Conservation (phyloP, 2,888 invertebrate genomes). For the Hypomecis punctinalis region DNA sequence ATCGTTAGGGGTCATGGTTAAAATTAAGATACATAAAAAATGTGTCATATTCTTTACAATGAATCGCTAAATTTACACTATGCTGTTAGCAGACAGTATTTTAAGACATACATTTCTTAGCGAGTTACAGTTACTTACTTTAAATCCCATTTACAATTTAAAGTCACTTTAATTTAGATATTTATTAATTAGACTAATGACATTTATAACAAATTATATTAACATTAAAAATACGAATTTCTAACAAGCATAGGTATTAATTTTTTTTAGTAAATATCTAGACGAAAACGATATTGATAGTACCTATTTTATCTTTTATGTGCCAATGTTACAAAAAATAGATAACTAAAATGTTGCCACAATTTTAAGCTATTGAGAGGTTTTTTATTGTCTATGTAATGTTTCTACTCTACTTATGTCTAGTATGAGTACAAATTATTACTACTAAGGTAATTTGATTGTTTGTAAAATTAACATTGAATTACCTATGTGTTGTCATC, state of each 20-base stretch:
- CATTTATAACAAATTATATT: not conserved
- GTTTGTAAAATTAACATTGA: not conserved
- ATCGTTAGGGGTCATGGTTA: too few relatives aligned
- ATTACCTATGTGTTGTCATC: too few relatives aligned
- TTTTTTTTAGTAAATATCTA: not conserved
- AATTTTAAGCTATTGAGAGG: slow-evolving; percentile 1
- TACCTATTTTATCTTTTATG: too few relatives aligned
- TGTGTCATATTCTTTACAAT: slow-evolving; percentile 1
- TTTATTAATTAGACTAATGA: not conserved
- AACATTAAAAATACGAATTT: not conserved
- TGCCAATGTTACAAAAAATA: too few relatives aligned
- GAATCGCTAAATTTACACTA: slow-evolving; percentile 9
- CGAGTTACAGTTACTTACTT: slow-evolving; percentile 4
- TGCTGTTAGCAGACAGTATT: slow-evolving; percentile 11
- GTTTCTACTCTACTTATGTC: slow-evolving; percentile 2
- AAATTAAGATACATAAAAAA: not conserved
- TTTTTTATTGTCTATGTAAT: slow-evolving; percentile 9
- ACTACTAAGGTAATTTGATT: not conserved
- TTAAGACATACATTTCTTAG: slow-evolving; percentile 2
- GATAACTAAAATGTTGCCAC: not conserved
- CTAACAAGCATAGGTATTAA: too few relatives aligned
- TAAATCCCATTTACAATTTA: slow-evolving; percentile 8
- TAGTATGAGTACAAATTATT: not conserved
- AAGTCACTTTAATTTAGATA: slow-evolving; percentile 5
- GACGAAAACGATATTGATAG: too few relatives aligned